Conservation (phyloP, 2,113 vertebrate species). For the Notothenia rossii region DNA sequence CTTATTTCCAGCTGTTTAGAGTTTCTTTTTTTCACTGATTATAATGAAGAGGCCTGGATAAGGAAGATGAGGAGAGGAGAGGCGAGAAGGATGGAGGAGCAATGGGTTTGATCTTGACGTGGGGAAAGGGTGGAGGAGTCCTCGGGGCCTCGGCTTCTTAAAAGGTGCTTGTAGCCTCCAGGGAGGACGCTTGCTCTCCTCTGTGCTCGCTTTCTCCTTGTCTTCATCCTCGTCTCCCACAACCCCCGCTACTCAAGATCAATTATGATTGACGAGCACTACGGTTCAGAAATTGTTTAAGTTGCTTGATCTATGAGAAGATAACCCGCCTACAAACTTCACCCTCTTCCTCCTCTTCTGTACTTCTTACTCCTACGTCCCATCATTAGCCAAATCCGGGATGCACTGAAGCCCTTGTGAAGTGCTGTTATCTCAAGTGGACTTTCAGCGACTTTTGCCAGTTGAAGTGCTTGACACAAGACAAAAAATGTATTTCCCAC, state of each 20-base stretch:
- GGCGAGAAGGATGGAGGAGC: constrained; percentile 25
- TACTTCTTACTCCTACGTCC: constrained; percentile 26
- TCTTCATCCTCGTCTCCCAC: constrained; percentile 50
- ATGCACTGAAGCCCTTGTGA: constrained; percentile 28
- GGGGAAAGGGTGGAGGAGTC: constrained; percentile 54
- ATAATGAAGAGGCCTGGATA: constrained; percentile 56
- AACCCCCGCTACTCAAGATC: constrained; percentile 58
- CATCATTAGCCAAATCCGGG: constrained; percentile 31
- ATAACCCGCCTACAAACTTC: constrained; percentile 11
- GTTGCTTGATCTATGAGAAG: constrained; percentile 66
- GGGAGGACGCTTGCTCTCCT: constrained; percentile 45
- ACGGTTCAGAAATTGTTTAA: constrained; percentile 50
- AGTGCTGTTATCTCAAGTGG: constrained; percentile 21
- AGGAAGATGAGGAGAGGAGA: constrained; percentile 36
- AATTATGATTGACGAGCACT: constrained; percentile 75
- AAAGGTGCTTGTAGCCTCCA: constrained; percentile 69
- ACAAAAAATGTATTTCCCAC: constrained; percentile 1
- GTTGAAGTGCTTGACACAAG: constrained; percentile 15
- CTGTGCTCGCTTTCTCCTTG: constrained; percentile 20
- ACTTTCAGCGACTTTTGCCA: constrained; percentile 41
- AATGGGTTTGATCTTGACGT: constrained; percentile 73
- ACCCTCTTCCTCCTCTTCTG: background rate
- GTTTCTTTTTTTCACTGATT: constrained; percentile 38
- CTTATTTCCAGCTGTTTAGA: constrained; percentile 53
- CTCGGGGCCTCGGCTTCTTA: constrained; percentile 53